A percentile compares a stretch with the other conserved stretches of the same genome.
These are phyloP conservation scores for Anastrepha obliqua DNA, from an alignment of 1,140 invertebrate genomes.

Conservation along the genomic window DNA sequence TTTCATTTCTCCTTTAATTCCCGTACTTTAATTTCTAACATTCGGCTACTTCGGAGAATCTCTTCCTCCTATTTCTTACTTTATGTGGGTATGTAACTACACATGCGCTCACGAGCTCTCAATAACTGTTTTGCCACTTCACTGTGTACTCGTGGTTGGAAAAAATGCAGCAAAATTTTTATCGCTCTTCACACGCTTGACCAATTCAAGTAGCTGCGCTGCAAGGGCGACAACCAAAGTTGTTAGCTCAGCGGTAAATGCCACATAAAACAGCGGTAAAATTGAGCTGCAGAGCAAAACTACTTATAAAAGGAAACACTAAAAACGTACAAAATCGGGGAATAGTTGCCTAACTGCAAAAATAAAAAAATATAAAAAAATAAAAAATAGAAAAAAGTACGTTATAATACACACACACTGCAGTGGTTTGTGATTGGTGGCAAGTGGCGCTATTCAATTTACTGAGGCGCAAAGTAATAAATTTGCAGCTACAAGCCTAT, in stretches of 20 bases:
- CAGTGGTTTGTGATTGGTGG: background rate
- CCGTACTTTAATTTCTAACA: no score
- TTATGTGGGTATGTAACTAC: no score
- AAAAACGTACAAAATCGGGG: background rate
- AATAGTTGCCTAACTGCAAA: background rate
- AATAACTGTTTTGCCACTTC: no score
- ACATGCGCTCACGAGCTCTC: no score
- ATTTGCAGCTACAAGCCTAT: constrained; percentile 13
- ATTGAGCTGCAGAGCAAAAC: background rate
- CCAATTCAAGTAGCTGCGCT: background rate
- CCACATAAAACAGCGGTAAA: background rate
- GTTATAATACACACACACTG: background rate
- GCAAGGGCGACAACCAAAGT: background rate
- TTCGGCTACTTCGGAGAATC: no score
- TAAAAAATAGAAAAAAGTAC: background rate
- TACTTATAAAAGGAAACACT: background rate
- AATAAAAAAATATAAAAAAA: background rate
- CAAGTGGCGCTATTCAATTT: background rate
- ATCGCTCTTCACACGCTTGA: constrained; percentile 25
- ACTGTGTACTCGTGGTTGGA: no score
- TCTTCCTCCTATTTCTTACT: no score
- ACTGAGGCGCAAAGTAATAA: constrained; percentile 37
- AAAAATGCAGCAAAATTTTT: background rate
- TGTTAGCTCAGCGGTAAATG: background rate
- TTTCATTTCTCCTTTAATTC: no score